Conservation (phyloP, 1,140 invertebrate species). For the Meteorus sp. region DNA sequence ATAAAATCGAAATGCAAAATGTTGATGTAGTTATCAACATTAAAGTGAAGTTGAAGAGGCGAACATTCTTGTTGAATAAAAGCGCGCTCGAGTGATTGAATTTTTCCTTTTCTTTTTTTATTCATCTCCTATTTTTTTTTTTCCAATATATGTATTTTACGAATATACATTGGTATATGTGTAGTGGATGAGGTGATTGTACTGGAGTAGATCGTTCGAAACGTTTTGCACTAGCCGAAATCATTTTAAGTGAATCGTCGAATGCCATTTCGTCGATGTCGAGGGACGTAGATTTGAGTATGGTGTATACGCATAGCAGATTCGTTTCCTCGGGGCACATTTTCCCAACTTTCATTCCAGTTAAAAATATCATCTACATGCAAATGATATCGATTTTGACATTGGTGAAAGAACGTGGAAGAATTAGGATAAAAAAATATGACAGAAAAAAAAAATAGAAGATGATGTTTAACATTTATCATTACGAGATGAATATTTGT, state of each 20-base stretch:
- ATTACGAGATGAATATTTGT: too few species aligned
- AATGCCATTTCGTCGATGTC: background rate
- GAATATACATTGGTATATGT: too few species aligned
- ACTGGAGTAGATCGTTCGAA: background rate
- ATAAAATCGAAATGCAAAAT: too few species aligned
- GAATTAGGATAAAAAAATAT: background rate
- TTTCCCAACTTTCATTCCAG: slow-evolving; percentile 3
- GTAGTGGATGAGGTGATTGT: slow-evolving; percentile 2
- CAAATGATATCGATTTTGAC: background rate
- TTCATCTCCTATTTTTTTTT: background rate
- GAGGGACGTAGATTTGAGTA: too few species aligned
- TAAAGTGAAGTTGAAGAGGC: too few species aligned
- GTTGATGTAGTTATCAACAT: too few species aligned
- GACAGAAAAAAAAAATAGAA: background rate
- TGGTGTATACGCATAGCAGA: too few species aligned
- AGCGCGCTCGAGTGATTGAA: slow-evolving; percentile 5
- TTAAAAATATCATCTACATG: slow-evolving; percentile 6
- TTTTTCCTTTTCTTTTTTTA: background rate
- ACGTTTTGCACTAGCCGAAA: background rate
- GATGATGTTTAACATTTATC: too few species aligned
- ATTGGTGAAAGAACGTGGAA: background rate
- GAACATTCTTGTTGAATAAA: background rate
- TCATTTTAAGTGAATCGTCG: slow-evolving; percentile 2
- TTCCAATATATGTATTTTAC: background rate
- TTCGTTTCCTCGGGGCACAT: too few species aligned